Conservation (phyloP, 2,888 invertebrate species). For the Lasioglossum villosulum region DNA sequence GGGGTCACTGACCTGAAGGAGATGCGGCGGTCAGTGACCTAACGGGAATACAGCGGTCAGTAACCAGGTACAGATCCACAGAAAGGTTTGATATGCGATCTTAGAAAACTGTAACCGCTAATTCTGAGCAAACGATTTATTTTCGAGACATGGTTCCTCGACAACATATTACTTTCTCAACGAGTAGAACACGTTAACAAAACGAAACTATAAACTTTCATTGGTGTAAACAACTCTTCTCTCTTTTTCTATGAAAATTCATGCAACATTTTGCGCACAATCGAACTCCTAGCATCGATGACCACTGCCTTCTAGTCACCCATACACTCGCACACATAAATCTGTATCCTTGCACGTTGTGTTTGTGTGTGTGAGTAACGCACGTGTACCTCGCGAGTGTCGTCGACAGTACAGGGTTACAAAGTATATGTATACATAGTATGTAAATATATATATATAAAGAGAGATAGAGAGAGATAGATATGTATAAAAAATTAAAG, state of each 20-base stretch:
- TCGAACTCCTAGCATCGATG: not conserved
- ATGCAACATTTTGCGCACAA: not conserved
- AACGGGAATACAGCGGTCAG: not conserved
- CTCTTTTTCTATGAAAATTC: not conserved
- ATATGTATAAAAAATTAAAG: slow-evolving; percentile 61
- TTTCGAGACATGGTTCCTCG: not conserved
- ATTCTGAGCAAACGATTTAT: not conserved
- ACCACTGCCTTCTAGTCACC: not conserved
- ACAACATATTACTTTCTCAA: not conserved
- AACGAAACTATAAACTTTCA: not conserved
- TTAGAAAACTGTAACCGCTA: not conserved
- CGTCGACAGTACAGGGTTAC: slow-evolving; percentile 11
- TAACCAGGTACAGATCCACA: not conserved
- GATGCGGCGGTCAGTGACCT: not conserved
- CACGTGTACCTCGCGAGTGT: slow-evolving; percentile 10
- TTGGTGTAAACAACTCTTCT: not conserved
- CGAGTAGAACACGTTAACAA: not conserved
- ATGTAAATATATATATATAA: slow-evolving; percentile 38
- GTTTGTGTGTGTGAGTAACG: slow-evolving; percentile 39
- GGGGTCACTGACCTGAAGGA: not conserved
- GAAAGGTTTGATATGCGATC: not conserved
- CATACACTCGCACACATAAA: not conserved
- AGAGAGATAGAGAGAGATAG: not conserved
- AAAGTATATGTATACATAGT: slow-evolving; percentile 37
- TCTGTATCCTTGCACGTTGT: not conserved